Evolutionary conservation across 1,140 invertebrate species (phyloP).

Genomic region (Palaemon carinicauda): DNA sequence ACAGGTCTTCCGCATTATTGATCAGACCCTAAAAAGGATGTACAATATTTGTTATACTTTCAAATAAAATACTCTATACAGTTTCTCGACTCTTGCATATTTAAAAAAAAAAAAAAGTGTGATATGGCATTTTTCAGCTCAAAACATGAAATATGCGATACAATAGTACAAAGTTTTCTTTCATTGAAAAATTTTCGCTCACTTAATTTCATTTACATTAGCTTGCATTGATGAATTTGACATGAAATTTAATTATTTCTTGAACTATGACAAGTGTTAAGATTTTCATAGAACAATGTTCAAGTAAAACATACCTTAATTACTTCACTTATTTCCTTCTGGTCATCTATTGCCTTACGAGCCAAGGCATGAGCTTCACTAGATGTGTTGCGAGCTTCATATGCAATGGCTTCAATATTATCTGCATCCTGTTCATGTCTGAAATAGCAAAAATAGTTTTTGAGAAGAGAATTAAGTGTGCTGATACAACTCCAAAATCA

Average conservation of each 20-base stretch:
- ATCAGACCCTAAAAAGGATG: slow-evolving; percentile 42
- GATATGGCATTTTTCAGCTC: no score
- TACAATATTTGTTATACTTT: slow-evolving; percentile 10
- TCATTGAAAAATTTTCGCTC: no score
- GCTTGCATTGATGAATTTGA: no score
- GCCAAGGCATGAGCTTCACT: slow-evolving; percentile 81
- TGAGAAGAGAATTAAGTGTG: not conserved
- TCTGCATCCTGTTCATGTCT: slow-evolving; percentile 75
- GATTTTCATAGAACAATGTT: not conserved
- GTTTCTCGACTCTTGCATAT: no score
- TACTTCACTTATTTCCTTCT: slow-evolving; percentile 71
- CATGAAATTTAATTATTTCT: no score
- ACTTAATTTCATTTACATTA: no score
- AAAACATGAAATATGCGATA: no score
- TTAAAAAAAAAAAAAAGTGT: no score
- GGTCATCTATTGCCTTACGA: slow-evolving; percentile 80
- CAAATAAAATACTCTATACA: not conserved
- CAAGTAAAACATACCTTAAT: slow-evolving; percentile 60
- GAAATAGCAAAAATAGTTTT: not conserved
- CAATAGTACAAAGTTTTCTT: no score
- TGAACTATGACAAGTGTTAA: not conserved
- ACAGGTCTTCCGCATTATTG: slow-evolving; percentile 70
- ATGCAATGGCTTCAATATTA: slow-evolving; percentile 78
- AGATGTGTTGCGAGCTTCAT: slow-evolving; percentile 84
- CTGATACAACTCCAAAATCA: no score